Evolutionary conservation across 2,888 invertebrate species (phyloP), one percentile per base, ranked within the genome.

Genomic region (Phaonia tiefii): DNA sequence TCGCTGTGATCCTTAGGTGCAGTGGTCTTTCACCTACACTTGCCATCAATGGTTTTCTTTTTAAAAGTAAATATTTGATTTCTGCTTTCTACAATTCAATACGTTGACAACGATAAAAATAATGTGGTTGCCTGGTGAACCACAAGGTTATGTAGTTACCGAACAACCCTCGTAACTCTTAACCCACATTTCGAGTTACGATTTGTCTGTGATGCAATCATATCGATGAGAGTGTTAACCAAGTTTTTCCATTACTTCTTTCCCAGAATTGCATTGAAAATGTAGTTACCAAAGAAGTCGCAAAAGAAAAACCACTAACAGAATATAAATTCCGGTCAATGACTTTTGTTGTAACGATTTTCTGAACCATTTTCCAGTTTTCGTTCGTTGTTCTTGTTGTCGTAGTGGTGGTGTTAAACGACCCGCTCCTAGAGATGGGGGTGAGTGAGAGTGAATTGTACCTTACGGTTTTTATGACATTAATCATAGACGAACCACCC

Each of bases 281-380:
- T 20, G 20, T 2, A 5, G 20, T 20, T 49, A 49, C 15, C 49
- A 17, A 49, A 49, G 15, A 10, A 49, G 20, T 15, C 49, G 25
- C 58, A 10, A 22, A 31, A 58, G 17, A 39, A 3, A 49, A 72
- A 51, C 22, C 39, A 11, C 39, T 31, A 26, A 58, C 26, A 2
- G 67, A 67, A 66, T n/a, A n/a, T 44, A 42, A 31, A 63, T 60
- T 42, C 42, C 63, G 74, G 79, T 74, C 79, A 79, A 70, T 79
- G 79, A 79, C 79, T 70, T 75, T 15, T 65, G 15, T 58, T 10
- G 42, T 65, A 79, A 70, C 69, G 46, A 56, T 26, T 70, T 74
- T 46, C 10, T 22, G 54, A 54, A 54, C 22, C 22, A 25, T 54
- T 60, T 60, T 37, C 37, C 37, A 37, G 37, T 60, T 63, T 22